Conservation (phyloP, 53 echinoderm and acorn worm species). For the Crossaster papposus region DNA sequence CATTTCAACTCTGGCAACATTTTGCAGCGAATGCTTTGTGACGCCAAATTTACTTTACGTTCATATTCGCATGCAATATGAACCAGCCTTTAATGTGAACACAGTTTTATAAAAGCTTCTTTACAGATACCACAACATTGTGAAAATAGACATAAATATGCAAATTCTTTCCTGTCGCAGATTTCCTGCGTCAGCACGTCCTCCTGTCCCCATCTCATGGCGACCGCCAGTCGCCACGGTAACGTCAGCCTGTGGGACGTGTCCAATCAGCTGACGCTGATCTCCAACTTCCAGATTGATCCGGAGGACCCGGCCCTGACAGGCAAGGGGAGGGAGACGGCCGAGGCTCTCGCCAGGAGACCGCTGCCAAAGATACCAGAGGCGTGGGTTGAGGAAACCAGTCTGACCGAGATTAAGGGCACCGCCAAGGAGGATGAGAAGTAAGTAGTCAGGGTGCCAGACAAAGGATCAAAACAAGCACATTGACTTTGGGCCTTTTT, state of each 20-base stretch:
- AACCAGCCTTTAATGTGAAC: no score
- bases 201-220: slow-evolving; percentile 75
- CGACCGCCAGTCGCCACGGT: slow-evolving; percentile 86
- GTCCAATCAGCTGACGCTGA: slow-evolving; percentile 82
- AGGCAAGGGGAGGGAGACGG: slow-evolving; percentile 8
- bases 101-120: no score
- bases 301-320: slow-evolving; percentile 66
- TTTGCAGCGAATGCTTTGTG: no score
- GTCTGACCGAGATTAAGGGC: slow-evolving; percentile 45
- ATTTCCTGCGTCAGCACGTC: slow-evolving; percentile 88
- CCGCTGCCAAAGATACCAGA: slow-evolving; percentile 49
- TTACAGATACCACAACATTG: no score
- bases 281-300: slow-evolving; percentile 70
- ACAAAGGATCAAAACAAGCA: not conserved
- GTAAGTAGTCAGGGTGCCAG: slow-evolving; percentile 57
- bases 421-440: slow-evolving; percentile 59
- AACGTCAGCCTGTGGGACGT: slow-evolving; percentile 96
- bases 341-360: slow-evolving; percentile 12
- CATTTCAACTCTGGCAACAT: no score
- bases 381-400: slow-evolving; percentile 75
- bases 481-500: no score
- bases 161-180: slow-evolving; percentile 47
- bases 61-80: no score
- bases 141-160: no score
- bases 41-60: no score